phyloP scores from a whole-genome alignment of 2,113 vertebrate genomes.

The Pionites leucogaster region DNA sequence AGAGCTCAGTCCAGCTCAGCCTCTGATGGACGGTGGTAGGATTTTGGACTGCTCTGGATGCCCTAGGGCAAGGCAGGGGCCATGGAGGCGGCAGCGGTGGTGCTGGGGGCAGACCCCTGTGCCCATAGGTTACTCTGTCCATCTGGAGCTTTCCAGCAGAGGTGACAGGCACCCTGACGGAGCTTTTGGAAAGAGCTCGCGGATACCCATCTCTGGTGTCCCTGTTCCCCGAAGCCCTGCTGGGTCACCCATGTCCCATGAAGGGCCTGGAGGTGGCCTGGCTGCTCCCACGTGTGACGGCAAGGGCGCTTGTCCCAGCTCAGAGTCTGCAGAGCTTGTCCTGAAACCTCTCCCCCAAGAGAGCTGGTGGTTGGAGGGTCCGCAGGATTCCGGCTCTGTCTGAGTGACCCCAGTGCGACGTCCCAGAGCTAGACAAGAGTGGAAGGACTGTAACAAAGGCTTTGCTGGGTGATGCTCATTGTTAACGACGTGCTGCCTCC shows the following conservation, averaged over 20 bases:
- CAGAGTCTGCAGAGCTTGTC: background rate
- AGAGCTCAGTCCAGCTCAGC: rapidly evolving
- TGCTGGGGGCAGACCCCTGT: background rate
- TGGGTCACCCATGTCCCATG: rapidly evolving
- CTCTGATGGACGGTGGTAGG: rapidly evolving
- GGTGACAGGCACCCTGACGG: background rate
- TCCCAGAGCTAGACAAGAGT: background rate
- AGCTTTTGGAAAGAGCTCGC: background rate
- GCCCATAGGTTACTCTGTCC: background rate
- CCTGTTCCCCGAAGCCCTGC: background rate
- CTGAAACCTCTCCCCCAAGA: background rate
- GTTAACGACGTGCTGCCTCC: background rate
- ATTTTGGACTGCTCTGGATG: background rate
- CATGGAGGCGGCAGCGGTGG: background rate
- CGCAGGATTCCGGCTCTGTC: background rate
- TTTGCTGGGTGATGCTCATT: background rate
- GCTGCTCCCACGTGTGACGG: rapidly evolving
- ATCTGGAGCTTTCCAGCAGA: background rate
- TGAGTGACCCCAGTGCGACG: rapidly evolving
- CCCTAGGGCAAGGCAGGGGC: background rate
- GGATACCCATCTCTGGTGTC: too few relatives aligned
- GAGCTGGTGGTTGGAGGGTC: background rate
- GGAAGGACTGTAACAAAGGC: background rate
- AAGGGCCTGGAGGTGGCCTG: background rate
- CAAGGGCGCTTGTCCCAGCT: background rate